Percentiles rank a stretch among this genome's conserved stretches.
phyloP scores from a whole-genome alignment of 2,113 vertebrate species.

The Atrichornis clamosus region DNA sequence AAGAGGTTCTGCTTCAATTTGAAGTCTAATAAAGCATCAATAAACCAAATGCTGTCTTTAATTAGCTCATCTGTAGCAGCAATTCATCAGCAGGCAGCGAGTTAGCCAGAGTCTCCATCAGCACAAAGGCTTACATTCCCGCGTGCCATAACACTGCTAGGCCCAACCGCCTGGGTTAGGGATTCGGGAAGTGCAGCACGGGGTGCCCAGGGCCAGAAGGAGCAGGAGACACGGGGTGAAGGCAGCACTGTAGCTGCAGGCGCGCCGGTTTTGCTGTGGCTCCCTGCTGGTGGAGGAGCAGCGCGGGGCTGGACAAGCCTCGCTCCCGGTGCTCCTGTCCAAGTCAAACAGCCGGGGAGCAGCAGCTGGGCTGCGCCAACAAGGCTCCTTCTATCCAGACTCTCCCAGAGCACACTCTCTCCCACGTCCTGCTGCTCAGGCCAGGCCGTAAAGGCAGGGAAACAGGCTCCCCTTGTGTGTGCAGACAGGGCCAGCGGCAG shows the following conservation, averaged over 20 bases:
- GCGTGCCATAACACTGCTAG: accelerated
- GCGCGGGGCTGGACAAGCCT: neutral
- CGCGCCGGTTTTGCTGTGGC: neutral
- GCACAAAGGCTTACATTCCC: neutral
- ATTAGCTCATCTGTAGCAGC: neutral
- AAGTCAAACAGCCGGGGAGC: neutral
- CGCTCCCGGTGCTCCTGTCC: neutral
- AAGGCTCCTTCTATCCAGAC: neutral
- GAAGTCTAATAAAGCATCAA: neutral
- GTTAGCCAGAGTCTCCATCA: neutral
- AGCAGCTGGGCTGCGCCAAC: neutral
- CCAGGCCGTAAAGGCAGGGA: neutral
- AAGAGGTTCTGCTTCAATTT: neutral
- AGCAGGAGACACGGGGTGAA: neutral
- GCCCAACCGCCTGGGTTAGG: accelerated
- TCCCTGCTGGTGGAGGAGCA: neutral
- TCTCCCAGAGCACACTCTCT: neutral
- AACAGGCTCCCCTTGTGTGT: neutral
- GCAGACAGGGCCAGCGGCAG: neutral
- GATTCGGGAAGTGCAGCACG: accelerated
- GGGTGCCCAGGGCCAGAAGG: neutral
- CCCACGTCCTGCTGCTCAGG: accelerated
- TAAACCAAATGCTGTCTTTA: neutral
- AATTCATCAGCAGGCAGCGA: neutral
- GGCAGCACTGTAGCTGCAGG: neutral